Evolutionary conservation across 2,888 invertebrate species (phyloP).

Genomic region (Encarsia formosa): DNA sequence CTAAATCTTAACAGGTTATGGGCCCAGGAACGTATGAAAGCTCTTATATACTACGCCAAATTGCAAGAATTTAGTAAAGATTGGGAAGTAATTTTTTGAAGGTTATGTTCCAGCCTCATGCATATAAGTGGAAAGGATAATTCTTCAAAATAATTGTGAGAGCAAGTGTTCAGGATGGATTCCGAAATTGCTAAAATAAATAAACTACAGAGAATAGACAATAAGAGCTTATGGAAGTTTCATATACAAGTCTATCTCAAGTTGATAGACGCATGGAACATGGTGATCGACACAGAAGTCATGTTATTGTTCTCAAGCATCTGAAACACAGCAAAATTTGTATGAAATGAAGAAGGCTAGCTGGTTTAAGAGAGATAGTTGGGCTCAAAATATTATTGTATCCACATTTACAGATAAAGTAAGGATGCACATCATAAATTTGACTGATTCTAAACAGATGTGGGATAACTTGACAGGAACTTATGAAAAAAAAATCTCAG

Average conservation of each 20-base stretch:
- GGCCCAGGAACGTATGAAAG: too few species aligned
- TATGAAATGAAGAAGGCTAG: not conserved
- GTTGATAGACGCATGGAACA: not conserved
- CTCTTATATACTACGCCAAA: too few species aligned
- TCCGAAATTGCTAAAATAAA: not conserved
- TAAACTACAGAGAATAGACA: not conserved
- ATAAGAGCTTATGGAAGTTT: not conserved
- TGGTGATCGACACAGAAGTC: not conserved
- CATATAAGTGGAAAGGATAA: too few species aligned
- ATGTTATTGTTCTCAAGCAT: not conserved
- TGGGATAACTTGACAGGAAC: not conserved
- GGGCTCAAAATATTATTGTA: not conserved
- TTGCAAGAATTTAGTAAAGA: too few species aligned
- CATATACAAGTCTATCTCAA: not conserved
- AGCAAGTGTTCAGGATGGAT: too few species aligned
- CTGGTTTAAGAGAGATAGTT: not conserved
- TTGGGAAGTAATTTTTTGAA: too few species aligned
- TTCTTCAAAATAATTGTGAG: too few species aligned
- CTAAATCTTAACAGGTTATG: too few species aligned
- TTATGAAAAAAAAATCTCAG: slow-evolving; percentile 29
- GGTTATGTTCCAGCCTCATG: too few species aligned
- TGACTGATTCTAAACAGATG: not conserved
- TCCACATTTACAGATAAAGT: not conserved
- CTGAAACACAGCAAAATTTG: not conserved
- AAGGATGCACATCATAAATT: not conserved